A percentile compares a stretch with the other conserved stretches of the same genome.
Evolutionary conservation across 2,888 invertebrate species (phyloP).

Genomic region (Tetranychus truncatus): DNA sequence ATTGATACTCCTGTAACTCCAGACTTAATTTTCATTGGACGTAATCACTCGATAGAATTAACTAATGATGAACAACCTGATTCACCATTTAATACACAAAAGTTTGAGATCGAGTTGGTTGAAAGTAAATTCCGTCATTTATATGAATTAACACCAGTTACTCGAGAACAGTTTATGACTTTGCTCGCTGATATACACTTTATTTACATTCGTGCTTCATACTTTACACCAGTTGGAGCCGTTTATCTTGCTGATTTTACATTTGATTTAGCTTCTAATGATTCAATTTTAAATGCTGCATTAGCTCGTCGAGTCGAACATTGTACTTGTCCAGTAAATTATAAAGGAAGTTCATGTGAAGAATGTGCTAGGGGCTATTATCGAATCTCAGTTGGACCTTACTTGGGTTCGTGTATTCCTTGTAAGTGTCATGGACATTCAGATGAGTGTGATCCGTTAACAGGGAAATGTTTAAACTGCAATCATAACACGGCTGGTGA

Average conservation of each 20-base stretch:
- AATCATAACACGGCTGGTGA: slow-evolving; percentile 69
- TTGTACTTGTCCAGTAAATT: slow-evolving; percentile 80
- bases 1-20: slow-evolving; percentile 40
- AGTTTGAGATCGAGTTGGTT: slow-evolving; percentile 48
- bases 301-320: slow-evolving; percentile 50
- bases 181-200: slow-evolving; percentile 57
- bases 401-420: slow-evolving; percentile 75
- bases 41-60: slow-evolving; percentile 48
- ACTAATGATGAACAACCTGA: slow-evolving; percentile 62
- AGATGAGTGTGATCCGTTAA: slow-evolving; percentile 67
- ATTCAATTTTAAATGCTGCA: slow-evolving; percentile 36
- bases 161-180: slow-evolving; percentile 73
- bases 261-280: slow-evolving; percentile 37
- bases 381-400: slow-evolving; percentile 51
- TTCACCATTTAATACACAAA: slow-evolving; percentile 42
- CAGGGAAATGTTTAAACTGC: slow-evolving; percentile 74
- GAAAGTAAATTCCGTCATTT: slow-evolving; percentile 37
- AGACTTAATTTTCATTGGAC: slow-evolving; percentile 53
- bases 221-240: slow-evolving; percentile 54
- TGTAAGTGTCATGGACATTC: slow-evolving; percentile 91
- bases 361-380: slow-evolving; percentile 85
- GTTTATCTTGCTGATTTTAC: slow-evolving; percentile 50
- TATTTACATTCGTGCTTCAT: slow-evolving; percentile 68
- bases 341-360: slow-evolving; percentile 49
- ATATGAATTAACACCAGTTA: slow-evolving; percentile 8